These are phyloP conservation scores for Brachymystax lenok DNA, from an alignment of 2,797 vertebrate species.

Conservation along the genomic window DNA sequence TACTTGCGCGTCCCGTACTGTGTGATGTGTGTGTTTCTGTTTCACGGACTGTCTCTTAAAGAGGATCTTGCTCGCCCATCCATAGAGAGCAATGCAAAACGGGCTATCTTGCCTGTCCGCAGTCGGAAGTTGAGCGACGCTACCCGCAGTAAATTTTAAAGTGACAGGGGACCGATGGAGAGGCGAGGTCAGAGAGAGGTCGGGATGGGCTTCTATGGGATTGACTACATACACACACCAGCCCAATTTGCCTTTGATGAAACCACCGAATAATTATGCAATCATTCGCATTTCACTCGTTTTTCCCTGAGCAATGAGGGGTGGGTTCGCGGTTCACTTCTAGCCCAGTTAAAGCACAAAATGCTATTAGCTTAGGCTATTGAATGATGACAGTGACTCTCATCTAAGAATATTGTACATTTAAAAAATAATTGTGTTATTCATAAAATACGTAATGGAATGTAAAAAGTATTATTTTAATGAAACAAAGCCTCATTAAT, in stretches of 20 bases:
- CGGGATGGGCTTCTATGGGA: slow-evolving; percentile 78
- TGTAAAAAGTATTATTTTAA: background rate
- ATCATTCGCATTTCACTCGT: slow-evolving; percentile 40
- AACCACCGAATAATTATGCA: slow-evolving; percentile 37
- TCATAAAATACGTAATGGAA: background rate
- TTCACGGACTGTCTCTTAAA: slow-evolving; percentile 75
- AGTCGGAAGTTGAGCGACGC: slow-evolving; percentile 79
- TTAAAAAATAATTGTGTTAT: background rate
- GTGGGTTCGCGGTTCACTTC: too few species aligned
- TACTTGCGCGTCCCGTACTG: slow-evolving; percentile 44
- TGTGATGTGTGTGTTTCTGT: slow-evolving; percentile 59
- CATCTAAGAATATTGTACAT: background rate
- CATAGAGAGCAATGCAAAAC: slow-evolving; percentile 60
- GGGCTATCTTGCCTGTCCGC: slow-evolving; percentile 68
- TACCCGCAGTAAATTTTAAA: slow-evolving; percentile 84
- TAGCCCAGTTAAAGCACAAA: background rate
- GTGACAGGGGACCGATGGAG: slow-evolving; percentile 85
- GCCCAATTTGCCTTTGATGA: slow-evolving; percentile 62
- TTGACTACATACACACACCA: slow-evolving; percentile 70
- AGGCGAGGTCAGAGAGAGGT: slow-evolving; percentile 89
- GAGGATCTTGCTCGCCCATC: slow-evolving; percentile 70
- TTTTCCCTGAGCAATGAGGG: background rate
- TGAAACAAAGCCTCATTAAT: background rate
- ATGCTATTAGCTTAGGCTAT: background rate
- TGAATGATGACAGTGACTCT: background rate